Evolutionary conservation across 1,140 invertebrate genomes (phyloP).

Genomic region (Metaphire vulgaris): DNA sequence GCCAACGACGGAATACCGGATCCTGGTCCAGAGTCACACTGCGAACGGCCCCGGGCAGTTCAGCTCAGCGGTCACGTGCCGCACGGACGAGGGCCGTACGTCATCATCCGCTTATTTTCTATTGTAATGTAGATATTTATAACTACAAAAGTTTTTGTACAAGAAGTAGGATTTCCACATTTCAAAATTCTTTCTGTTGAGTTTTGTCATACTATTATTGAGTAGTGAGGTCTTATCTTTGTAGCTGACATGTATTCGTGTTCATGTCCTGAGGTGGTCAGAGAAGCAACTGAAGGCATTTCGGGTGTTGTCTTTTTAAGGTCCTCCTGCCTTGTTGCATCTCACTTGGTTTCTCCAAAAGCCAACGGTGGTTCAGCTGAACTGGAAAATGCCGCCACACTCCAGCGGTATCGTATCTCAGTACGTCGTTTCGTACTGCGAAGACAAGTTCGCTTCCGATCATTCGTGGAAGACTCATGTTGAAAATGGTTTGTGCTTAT

Average conservation of each 20-base stretch:
- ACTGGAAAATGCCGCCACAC: neutral
- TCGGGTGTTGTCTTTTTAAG: neutral
- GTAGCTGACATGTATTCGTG: too few relatives aligned
- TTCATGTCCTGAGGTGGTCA: too few relatives aligned
- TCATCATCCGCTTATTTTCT: too few relatives aligned
- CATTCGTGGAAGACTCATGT: neutral
- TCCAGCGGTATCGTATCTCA: neutral
- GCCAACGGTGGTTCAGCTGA: neutral
- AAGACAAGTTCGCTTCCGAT: neutral
- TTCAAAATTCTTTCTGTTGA: too few relatives aligned
- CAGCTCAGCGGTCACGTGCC: neutral
- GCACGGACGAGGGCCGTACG: neutral
- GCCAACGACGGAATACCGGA: neutral
- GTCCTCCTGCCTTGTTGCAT: neutral
- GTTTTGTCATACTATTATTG: too few relatives aligned
- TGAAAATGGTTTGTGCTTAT: constrained; percentile 3
- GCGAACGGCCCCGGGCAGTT: neutral
- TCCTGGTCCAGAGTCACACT: neutral
- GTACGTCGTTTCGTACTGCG: neutral
- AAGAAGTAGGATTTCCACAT: too few relatives aligned
- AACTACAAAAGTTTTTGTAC: too few relatives aligned
- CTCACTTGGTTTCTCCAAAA: neutral
- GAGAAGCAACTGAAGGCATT: too few relatives aligned
- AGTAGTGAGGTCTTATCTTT: too few relatives aligned
- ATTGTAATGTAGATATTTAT: too few relatives aligned